phyloP scores from a whole-genome alignment of 2,888 invertebrate species.

The Vanessa cardui region DNA sequence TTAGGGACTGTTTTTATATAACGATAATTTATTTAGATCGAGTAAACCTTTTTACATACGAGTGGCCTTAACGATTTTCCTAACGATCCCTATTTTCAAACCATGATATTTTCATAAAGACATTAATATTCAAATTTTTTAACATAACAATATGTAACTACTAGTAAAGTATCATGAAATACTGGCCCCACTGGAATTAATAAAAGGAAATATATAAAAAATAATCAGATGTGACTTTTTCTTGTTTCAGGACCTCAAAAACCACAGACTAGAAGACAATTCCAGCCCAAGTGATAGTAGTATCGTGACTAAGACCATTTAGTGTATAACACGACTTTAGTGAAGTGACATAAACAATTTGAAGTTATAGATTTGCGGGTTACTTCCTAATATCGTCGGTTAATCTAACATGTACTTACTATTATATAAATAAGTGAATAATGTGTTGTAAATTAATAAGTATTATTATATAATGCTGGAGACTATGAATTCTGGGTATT shows the following conservation, averaged over 20 bases:
- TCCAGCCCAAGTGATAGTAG: slow-evolving; percentile 77
- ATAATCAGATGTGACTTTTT: not conserved
- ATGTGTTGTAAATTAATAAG: slow-evolving; percentile 17
- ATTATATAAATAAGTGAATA: not conserved
- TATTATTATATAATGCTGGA: slow-evolving; percentile 4
- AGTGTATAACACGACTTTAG: slow-evolving; percentile 78
- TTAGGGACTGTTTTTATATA: slow-evolving; percentile 1
- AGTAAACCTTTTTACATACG: slow-evolving; percentile 41
- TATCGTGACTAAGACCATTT: slow-evolving; percentile 80
- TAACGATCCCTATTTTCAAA: slow-evolving; percentile 33
- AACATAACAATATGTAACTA: slow-evolving; percentile 9
- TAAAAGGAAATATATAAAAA: too few species aligned
- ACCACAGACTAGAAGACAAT: slow-evolving; percentile 66
- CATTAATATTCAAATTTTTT: slow-evolving; percentile 34
- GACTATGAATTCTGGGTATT: slow-evolving; percentile 13
- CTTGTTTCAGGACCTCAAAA: slow-evolving; percentile 71
- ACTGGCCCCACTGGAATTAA: too few species aligned
- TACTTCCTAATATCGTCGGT: slow-evolving; percentile 15
- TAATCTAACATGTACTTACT: slow-evolving; percentile 29
- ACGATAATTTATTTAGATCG: slow-evolving; percentile 18
- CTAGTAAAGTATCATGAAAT: too few species aligned
- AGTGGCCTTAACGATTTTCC: slow-evolving; percentile 36
- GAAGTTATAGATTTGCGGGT: slow-evolving; percentile 21
- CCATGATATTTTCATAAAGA: slow-evolving; percentile 31
- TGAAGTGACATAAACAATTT: slow-evolving; percentile 51